A percentile compares a stretch with the other conserved stretches of the same genome.
Evolutionary conservation across 2,797 vertebrate genomes (phyloP).

Genomic region (Paedocypris micromegethes): DNA sequence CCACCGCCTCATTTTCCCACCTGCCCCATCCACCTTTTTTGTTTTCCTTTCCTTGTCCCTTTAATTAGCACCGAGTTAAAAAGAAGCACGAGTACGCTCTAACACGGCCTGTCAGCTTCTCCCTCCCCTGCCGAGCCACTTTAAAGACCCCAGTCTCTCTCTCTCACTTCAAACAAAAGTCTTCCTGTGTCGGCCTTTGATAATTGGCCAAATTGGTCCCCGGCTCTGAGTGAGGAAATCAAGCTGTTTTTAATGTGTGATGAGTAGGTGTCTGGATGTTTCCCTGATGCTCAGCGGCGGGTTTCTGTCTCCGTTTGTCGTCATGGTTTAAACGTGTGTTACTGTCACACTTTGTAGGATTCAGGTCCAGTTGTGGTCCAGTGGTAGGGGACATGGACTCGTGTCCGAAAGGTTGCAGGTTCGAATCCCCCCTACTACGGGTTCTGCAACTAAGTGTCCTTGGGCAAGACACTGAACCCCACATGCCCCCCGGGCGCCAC

Average conservation of each 20-base stretch:
- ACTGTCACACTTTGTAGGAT: too few relatives aligned
- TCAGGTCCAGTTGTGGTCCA: too few relatives aligned
- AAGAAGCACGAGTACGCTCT: constrained; percentile 34
- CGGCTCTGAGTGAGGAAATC: constrained; percentile 56
- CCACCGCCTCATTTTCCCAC: constrained; percentile 39
- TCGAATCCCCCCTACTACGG: too few relatives aligned
- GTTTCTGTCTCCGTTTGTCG: too few relatives aligned
- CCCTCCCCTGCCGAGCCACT: constrained; percentile 44
- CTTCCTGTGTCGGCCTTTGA: constrained; percentile 47
- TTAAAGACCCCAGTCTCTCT: constrained; percentile 45
- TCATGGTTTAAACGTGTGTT: too few relatives aligned
- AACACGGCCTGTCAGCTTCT: constrained; percentile 40
- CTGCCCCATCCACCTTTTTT: constrained; percentile 27
- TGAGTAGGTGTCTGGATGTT: constrained; percentile 17
- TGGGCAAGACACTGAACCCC: too few relatives aligned
- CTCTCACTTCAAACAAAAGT: constrained; percentile 60
- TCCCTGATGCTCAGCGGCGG: too few relatives aligned
- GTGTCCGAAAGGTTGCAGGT: too few relatives aligned
- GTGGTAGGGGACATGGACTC: too few relatives aligned
- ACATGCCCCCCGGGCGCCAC: too few relatives aligned
- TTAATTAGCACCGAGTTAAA: constrained; percentile 51
- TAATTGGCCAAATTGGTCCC: constrained; percentile 59
- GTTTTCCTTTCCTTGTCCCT: constrained; percentile 32
- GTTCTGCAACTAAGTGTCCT: too few relatives aligned
- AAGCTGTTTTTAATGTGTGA: constrained; percentile 54